A percentile compares a stretch with the other conserved stretches of the same genome.
Conservation (phyloP, 1,140 invertebrate species). For the Drosophila mojavensis region DNA sequence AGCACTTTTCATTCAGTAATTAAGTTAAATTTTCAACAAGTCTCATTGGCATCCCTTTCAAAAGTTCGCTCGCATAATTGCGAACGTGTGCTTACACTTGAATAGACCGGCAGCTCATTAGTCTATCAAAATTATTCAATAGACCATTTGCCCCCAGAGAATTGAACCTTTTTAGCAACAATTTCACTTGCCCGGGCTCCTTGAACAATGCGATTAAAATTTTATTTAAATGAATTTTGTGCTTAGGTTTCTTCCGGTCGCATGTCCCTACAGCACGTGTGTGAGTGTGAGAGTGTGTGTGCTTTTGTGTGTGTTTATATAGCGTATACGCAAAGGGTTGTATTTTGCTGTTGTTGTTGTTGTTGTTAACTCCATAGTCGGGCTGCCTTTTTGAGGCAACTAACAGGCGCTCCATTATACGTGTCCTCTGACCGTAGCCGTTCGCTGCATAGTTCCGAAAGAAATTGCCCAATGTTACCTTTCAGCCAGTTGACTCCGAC, state of each 20-base stretch:
- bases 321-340: constrained; percentile 30
- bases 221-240: constrained; percentile 46
- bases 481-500: constrained; percentile 58
- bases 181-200: constrained; percentile 21
- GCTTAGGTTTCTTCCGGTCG: constrained; percentile 26
- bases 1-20: no score
- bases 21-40: constrained; percentile 4
- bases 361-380: constrained; percentile 51
- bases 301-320: constrained; percentile 33
- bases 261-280: background rate
- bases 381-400: constrained; percentile 46
- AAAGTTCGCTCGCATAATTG: constrained; percentile 55
- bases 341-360: constrained; percentile 18
- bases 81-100: constrained; percentile 65
- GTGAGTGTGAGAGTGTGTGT: background rate
- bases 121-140: constrained; percentile 40
- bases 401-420: constrained; percentile 72
- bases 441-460: constrained; percentile 31
- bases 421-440: constrained; percentile 74
- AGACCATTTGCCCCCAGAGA: constrained; percentile 14
- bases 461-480: constrained; percentile 69
- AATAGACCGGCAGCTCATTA: constrained; percentile 42
- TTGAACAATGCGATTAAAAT: constrained; percentile 45
- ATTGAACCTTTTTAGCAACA: constrained; percentile 37
- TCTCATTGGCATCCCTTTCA: constrained; percentile 3